Base-by-base conservation (phyloP, 1,140 invertebrate genomes). In the Trichonephila clavipes region DNA sequence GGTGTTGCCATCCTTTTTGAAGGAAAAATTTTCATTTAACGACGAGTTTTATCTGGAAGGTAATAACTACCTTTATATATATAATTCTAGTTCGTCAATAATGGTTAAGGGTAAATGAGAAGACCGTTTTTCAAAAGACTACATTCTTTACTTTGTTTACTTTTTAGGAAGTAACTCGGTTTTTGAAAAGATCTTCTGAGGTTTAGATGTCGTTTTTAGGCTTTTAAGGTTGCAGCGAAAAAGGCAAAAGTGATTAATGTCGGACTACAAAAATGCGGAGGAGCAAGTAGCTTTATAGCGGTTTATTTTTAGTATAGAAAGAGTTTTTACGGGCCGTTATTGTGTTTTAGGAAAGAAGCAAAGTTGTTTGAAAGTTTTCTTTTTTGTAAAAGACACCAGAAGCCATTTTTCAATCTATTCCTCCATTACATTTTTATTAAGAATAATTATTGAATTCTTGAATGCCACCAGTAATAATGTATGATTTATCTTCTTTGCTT, bases 1-100 rank as follows among this genome's bases (percentile, higher is more conserved):
- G 40, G 59, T 81, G 18, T 61, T 90, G 58, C 34, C 14, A 44
- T 44, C 24, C n/a, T 81, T 81, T 81, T 81, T 62, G 12, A n/a
- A 81, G 16, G 51, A 58, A n/a, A 77, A 77, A 58, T 51, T 72
- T 89, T 89, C 58, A 89, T 89, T 89, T 89, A 89, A 89, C 66
- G 88, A 89, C 58, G 19, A 58, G 88, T 82, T 82, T 82, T 90
- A 82, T 90, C 72, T 61, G 19, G 14, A 18, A n/a, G 24, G 59
- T 82, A 81, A 90, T 82, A 90, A 81, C 89, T 90, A 90, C 89
- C 61, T 90, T 82, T 90, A 81, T 40, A 51, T 51, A 51, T 51
- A 90, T 90, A 90, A 81, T 90, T 81, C 82, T 34, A 40, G 24
- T 64, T 28, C 28, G 40, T 28, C 83, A 88, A 88, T 90, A 90